Evolutionary conservation across 2,113 vertebrate species (phyloP), one percentile per base, ranked within the genome.

Genomic region (Tachycineta bicolor): DNA sequence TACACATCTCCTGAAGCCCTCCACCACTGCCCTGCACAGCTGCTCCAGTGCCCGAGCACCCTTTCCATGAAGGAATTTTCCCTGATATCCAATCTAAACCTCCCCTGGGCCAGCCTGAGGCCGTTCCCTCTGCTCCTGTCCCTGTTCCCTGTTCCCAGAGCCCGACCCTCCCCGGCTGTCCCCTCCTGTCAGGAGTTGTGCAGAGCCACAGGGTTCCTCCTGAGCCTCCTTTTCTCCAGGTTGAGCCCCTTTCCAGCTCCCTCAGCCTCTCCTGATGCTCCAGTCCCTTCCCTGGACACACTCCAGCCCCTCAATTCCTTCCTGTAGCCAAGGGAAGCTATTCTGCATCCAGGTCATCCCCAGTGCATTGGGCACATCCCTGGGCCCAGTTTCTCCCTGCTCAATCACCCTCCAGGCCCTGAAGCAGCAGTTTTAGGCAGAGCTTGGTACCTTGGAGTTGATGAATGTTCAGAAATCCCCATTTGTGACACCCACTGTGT

Each of bases 241-340:
- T 44, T 82, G 33, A 74, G 52, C 37, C 53, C 86, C 33, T 67
- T 59, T 14, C 67, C 77, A 65, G 67, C 67, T 73, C 67, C 43
- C 34, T 58, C 77, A 59, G 44, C 59, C 0, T 0, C 52, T 59
- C 26, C 59, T 44, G 60, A 2, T 0, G 68, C 68, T 74, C 28
- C 15, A 11, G 0, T 2, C 19, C 52, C 16, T 17, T 5, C 39
- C 5, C 69, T 82, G 28, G 33, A 11, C 37, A 52, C 0, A 0
- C 7, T 60, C 39, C 53, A 67, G 0, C 28, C 19, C 9, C 46
- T 39, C 39, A 4, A 16, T 29, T 29, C 28, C 11, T 29, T 29
- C 53, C 20, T n/a, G 44, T 3, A 52, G 12, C 37, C 37, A 19
- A 59, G 25, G 43, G n/a, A 64, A 13, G 14, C 29, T 9, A 7